Percentiles rank a stretch among this genome's conserved stretches.
phyloP scores from a whole-genome alignment of 2,888 invertebrate genomes.

The Clivina fossor region DNA sequence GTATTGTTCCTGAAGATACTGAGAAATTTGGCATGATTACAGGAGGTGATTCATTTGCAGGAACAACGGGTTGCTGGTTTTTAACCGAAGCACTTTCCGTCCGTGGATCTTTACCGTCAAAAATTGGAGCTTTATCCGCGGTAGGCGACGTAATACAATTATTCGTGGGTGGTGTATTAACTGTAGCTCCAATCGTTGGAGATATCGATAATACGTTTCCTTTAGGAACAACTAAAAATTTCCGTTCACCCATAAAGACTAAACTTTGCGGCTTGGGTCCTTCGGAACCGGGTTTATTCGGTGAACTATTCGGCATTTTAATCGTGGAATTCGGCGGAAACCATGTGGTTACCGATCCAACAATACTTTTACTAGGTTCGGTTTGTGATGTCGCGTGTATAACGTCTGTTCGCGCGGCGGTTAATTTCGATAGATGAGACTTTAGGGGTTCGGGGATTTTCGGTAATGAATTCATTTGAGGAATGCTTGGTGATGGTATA shows the following conservation, averaged over 20 bases:
- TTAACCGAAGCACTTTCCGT: conserved; percentile 8
- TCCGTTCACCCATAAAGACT: conserved; percentile 68
- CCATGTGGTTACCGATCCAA: conserved; percentile 58
- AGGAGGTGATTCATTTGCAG: conserved; percentile 20
- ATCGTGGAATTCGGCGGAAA: conserved; percentile 56
- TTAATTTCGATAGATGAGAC: conserved; percentile 43
- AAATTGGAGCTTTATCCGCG: conserved; percentile 38
- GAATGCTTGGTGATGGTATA: conserved; percentile 35
- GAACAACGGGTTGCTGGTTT: conserved; percentile 8
- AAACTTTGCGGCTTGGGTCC: conserved; percentile 62
- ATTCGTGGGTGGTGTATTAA: conserved; percentile 34
- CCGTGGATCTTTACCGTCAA: conserved; percentile 15
- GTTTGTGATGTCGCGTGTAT: conserved; percentile 23
- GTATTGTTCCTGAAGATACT: no score
- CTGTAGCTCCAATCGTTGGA: conserved; percentile 47
- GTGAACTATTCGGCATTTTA: conserved; percentile 46
- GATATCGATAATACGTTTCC: conserved; percentile 62
- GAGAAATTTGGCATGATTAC: no score
- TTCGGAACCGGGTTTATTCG: conserved; percentile 34
- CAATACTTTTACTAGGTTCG: conserved; percentile 48
- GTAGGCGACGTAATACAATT: conserved; percentile 35
- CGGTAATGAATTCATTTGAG: conserved; percentile 29
- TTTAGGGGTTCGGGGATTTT: conserved; percentile 21
- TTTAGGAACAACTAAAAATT: conserved; percentile 72
- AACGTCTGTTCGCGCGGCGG: conserved; percentile 37